Evolutionary conservation across 2,797 vertebrate genomes (phyloP).

Genomic region (Polyboroides typus): DNA sequence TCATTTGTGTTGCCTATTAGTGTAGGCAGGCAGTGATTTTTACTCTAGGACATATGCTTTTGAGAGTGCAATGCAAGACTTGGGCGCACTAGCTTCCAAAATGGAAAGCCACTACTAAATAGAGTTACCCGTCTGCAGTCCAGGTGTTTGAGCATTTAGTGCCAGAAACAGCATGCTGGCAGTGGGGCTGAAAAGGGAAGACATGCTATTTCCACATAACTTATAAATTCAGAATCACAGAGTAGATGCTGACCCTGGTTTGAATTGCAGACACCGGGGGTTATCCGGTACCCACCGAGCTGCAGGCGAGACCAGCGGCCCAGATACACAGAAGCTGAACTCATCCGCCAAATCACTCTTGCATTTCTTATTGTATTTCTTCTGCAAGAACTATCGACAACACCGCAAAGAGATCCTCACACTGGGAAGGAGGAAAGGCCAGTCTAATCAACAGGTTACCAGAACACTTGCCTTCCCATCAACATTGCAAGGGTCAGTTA

Average conservation of each 20-base stretch:
- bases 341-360: background rate
- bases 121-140: background rate
- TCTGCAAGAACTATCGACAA: background rate
- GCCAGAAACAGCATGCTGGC: background rate
- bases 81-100: background rate
- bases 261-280: background rate
- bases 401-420: background rate
- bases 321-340: background rate
- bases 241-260: background rate
- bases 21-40: background rate
- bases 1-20: too few species aligned
- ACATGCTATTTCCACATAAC: background rate
- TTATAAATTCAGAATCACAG: background rate
- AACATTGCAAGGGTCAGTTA: fast-evolving
- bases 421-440: background rate
- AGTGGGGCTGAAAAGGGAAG: background rate
- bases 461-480: background rate
- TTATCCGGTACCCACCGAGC: background rate
- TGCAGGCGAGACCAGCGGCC: background rate
- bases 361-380: background rate
- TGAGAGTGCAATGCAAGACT: background rate
- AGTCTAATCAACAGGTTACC: background rate
- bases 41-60: background rate
- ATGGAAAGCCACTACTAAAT: background rate
- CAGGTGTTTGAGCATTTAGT: background rate